Base-by-base conservation (phyloP, 2,888 invertebrate species). In the Drosophila putrida region DNA sequence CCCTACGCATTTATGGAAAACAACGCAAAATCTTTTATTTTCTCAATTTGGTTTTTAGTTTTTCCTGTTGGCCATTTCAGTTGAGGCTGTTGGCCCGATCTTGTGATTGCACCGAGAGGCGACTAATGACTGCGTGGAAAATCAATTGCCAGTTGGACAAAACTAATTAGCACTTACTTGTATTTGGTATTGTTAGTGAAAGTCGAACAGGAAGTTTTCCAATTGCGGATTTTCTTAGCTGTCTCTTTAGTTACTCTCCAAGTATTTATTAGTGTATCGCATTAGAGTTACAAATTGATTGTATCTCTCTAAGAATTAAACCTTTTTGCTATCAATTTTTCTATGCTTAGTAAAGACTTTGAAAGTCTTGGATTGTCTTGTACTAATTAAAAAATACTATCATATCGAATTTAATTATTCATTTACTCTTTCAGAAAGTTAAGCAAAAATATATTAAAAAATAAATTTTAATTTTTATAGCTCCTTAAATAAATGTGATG, bases 1-100 rank as follows among this genome's bases (percentile, higher is more conserved):
- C 54, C 63, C 75, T 61, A 75, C 62, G 66, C 71, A 71, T 66
- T 62, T 66, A 75, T 75, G 71, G 75, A 46, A 41, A 65, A 44
- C 57, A 63, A 25, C 49, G 33, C 50, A 25, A 57, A 51, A 54
- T 31, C 49, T 33, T 54, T 2, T 20, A 6, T 20, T 20, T 53
- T 27, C 28, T 0, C 13, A 20, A 39, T 47, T 27, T 38, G 0
- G 4, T 39, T 31, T 13, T 33, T 15, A 1, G n/a, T 4, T 36
- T 53, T 36, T 38, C 6, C 33, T 41, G 59, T 65, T 71, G 46
- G 27, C 66, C 66, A 66, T 38, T 38, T 38, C 15, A 43, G 59
- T 36, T 28, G 43, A 4, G n/a, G 28, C 33, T 38, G 47, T 27
- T 43, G 28, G 15, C 25, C 11, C 31, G 47, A 64, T 47, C 36